Conservation (phyloP, 2,888 invertebrate species). For the Agrypnus murinus region DNA sequence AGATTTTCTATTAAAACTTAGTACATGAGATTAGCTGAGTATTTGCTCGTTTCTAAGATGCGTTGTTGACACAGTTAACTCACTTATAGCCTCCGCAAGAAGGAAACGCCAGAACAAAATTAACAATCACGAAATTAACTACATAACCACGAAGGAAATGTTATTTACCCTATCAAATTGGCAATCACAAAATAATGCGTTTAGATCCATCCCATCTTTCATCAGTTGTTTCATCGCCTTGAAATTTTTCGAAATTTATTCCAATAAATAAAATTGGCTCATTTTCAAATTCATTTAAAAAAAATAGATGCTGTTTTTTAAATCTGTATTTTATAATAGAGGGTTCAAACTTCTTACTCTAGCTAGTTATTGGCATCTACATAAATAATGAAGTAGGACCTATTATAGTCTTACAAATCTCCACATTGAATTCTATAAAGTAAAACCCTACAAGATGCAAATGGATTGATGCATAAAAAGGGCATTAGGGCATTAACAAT, state of each 20-base stretch:
- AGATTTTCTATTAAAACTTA: conserved; percentile 66
- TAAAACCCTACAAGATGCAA: conserved; percentile 52
- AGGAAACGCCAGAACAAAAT: conserved; percentile 35
- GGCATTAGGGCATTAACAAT: conserved; percentile 55
- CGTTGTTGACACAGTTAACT: conserved; percentile 54
- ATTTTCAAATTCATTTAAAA: too few species aligned
- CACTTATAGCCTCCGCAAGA: conserved; percentile 47
- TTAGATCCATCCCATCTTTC: neutral
- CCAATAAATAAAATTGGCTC: too few species aligned
- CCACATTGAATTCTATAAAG: conserved; percentile 35
- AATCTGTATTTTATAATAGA: too few species aligned
- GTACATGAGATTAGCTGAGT: conserved; percentile 61
- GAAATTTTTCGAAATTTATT: too few species aligned
- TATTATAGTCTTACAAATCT: conserved; percentile 3
- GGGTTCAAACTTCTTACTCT: too few species aligned
- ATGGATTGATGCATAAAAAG: conserved; percentile 43
- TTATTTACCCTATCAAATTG: conserved; percentile 47
- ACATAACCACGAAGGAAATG: conserved; percentile 7
- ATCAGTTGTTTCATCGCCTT: too few species aligned
- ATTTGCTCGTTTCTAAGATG: conserved; percentile 57
- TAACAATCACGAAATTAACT: conserved; percentile 42
- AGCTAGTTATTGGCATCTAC: too few species aligned
- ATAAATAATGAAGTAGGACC: conserved; percentile 26
- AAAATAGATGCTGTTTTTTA: too few species aligned
- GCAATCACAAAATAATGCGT: conserved; percentile 34